Conservation (phyloP, 2,113 vertebrate genomes). For the Larimichthys crocea region DNA sequence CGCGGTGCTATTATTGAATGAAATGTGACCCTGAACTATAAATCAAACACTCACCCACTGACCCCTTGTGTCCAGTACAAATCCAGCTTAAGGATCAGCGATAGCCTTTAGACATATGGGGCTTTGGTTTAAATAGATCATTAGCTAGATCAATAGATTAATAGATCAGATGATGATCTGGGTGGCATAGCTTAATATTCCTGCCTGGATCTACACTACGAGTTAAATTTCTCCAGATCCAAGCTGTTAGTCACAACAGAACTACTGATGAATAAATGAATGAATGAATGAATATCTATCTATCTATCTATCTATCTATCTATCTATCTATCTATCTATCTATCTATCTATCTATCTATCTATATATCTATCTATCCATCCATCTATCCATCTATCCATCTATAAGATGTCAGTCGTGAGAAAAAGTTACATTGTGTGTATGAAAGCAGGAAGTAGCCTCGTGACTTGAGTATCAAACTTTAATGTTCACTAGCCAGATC, state of each 20-base stretch:
- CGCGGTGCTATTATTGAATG: not conserved
- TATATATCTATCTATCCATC: too few species aligned
- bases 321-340: too few species aligned
- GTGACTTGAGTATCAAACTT: not conserved
- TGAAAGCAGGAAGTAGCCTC: not conserved
- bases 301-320: too few species aligned
- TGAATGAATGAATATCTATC: not conserved
- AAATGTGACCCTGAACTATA: not conserved
- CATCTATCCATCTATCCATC: too few species aligned
- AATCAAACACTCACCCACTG: not conserved
- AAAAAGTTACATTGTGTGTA: not conserved
- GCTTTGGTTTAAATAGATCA: not conserved
- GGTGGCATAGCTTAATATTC: not conserved
- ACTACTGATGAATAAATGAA: not conserved
- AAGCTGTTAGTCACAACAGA: not conserved
- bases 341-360: not conserved
- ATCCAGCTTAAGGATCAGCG: not conserved
- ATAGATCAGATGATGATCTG: not conserved
- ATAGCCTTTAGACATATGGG: not conserved
- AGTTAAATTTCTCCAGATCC: not conserved
- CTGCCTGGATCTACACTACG: not conserved
- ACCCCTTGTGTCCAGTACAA: not conserved
- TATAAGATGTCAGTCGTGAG: not conserved
- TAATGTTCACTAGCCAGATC: not conserved
- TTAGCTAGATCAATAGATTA: not conserved